A percentile compares a stretch with the other conserved stretches of the same genome.
Conservation (phyloP, 2,888 invertebrate genomes). For the Chromoteleia sp. region DNA sequence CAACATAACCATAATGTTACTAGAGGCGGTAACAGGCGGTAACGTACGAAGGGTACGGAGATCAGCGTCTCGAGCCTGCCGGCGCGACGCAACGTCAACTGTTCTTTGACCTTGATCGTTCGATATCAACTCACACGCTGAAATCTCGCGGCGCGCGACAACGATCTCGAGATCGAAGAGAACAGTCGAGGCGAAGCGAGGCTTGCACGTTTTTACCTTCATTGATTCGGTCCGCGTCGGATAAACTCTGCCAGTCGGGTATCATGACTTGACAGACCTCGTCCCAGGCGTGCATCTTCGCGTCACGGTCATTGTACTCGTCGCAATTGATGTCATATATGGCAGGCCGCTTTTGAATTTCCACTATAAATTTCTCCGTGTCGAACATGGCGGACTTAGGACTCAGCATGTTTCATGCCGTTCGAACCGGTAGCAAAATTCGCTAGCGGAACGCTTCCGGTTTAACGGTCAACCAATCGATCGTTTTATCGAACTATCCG, state of each 20-base stretch:
- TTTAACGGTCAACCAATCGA: neutral
- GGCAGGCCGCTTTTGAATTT: conserved; percentile 80
- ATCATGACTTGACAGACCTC: conserved; percentile 81
- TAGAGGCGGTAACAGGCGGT: conserved; percentile 1
- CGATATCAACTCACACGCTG: conserved; percentile 19
- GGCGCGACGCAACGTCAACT: conserved; percentile 27
- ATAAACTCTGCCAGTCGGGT: conserved; percentile 79
- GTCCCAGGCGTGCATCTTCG: conserved; percentile 80
- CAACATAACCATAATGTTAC: conserved; percentile 22
- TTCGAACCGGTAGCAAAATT: conserved; percentile 4
- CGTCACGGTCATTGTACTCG: conserved; percentile 80
- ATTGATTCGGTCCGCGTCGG: conserved; percentile 76
- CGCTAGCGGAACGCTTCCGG: conserved; percentile 20
- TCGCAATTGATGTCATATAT: conserved; percentile 80
- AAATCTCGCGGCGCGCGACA: neutral
- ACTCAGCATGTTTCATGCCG: conserved; percentile 44
- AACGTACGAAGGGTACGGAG: neutral
- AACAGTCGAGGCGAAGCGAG: neutral
- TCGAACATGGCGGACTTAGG: conserved; percentile 76
- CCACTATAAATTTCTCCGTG: conserved; percentile 80
- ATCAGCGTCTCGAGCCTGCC: neutral
- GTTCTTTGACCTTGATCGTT: conserved; percentile 39
- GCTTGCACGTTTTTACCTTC: conserved; percentile 75
- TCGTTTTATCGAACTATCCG: neutral
- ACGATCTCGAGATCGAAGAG: conserved; percentile 9